phyloP scores from a whole-genome alignment of 2,113 vertebrate genomes.

The Sinocyclocheilus anshuiensis region DNA sequence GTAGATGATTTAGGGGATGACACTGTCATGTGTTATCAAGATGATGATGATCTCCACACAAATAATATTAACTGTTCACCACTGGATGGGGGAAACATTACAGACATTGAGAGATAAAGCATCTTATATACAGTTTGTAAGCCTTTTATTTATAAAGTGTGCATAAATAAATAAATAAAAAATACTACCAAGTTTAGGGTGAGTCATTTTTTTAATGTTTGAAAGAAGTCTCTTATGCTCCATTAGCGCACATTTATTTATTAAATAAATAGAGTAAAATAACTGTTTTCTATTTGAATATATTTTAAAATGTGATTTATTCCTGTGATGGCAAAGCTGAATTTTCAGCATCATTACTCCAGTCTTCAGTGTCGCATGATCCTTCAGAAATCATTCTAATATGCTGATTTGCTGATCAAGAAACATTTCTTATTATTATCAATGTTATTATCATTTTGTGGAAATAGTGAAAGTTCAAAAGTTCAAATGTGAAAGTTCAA shows the following conservation, averaged over 20 bases:
- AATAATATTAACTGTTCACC: background rate
- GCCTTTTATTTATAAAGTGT: background rate
- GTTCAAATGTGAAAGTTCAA: no score
- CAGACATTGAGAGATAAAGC: background rate
- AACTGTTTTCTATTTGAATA: no score
- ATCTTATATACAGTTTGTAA: background rate
- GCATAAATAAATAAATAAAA: background rate
- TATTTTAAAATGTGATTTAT: no score
- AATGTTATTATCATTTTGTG: no score
- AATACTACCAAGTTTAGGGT: background rate
- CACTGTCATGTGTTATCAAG: background rate
- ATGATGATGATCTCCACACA: background rate
- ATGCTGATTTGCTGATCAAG: background rate
- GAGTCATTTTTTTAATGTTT: no score
- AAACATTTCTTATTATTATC: no score
- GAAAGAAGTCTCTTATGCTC: background rate
- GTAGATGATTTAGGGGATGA: background rate
- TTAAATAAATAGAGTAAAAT: background rate
- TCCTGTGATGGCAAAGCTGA: no score
- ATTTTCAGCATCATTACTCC: no score
- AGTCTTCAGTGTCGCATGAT: background rate
- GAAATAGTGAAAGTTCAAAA: no score
- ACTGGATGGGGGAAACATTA: background rate
- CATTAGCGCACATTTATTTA: background rate
- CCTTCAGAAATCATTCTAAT: background rate